Conservation (phyloP, 2,797 vertebrate genomes). For the Xenentodon cancila region DNA sequence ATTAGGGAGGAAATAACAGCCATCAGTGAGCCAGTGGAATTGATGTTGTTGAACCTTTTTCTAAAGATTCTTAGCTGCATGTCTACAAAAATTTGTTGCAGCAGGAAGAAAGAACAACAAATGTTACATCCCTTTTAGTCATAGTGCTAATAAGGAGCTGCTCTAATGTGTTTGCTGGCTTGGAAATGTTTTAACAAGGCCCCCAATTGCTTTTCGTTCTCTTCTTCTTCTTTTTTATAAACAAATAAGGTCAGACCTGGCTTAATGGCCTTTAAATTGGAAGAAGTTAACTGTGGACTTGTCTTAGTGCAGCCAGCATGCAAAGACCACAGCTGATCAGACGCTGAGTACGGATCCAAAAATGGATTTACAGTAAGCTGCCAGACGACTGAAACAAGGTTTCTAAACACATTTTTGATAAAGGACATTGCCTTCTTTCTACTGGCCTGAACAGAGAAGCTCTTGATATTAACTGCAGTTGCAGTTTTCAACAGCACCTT, state of each 20-base stretch:
- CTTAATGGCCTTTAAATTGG: neutral
- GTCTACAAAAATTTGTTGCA: conserved; percentile 1
- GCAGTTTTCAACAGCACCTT: too few relatives aligned
- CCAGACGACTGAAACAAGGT: too few relatives aligned
- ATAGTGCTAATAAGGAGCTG: neutral
- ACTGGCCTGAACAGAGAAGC: neutral
- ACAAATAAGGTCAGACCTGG: neutral
- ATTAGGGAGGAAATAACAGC: neutral
- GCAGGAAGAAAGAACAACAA: neutral
- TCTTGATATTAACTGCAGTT: neutral
- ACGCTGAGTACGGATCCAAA: neutral
- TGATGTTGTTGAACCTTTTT: neutral
- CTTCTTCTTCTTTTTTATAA: too few relatives aligned
- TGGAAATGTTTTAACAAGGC: too few relatives aligned
- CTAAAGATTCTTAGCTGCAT: neutral
- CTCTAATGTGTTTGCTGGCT: too few relatives aligned
- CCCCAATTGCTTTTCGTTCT: too few relatives aligned
- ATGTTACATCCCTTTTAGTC: neutral
- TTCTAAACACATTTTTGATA: neutral
- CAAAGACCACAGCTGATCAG: too few relatives aligned
- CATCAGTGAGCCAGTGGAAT: neutral
- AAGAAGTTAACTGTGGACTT: neutral
- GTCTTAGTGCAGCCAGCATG: too few relatives aligned
- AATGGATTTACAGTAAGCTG: neutral
- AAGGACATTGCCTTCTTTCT: neutral